Evolutionary conservation across 1,140 invertebrate species (phyloP).

Genomic region (Leptoteleia sp.): DNA sequence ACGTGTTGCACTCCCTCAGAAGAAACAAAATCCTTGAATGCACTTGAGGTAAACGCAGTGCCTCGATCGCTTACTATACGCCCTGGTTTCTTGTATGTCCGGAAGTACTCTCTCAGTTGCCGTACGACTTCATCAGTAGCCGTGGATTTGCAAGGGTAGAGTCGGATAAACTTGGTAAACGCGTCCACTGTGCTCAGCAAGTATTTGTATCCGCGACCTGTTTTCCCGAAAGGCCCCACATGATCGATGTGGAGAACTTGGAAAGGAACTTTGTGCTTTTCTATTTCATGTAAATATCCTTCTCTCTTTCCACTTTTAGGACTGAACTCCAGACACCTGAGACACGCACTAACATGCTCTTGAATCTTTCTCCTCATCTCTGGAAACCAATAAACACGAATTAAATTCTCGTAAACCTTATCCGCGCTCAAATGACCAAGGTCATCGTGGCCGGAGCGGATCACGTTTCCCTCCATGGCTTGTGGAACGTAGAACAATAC

Average conservation of each 20-base stretch:
- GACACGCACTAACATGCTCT: not conserved
- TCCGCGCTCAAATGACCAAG: not conserved
- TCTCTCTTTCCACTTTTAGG: not conserved
- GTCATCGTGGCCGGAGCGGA: not conserved
- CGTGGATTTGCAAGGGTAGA: conserved; percentile 19
- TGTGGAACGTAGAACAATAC: conserved; percentile 16
- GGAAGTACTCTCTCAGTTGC: not conserved
- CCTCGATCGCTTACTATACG: conserved; percentile 46
- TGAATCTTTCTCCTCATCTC: not conserved
- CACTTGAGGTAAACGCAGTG: conserved; percentile 26
- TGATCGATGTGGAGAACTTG: conserved; percentile 1
- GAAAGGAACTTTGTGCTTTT: not conserved
- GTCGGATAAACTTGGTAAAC: conserved; percentile 6
- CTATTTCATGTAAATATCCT: not conserved
- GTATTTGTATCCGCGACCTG: not conserved
- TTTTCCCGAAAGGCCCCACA: not conserved
- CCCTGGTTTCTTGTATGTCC: conserved; percentile 6
- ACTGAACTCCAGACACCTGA: not conserved
- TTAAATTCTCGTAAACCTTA: not conserved
- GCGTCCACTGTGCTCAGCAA: not conserved
- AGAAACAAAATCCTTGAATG: conserved; percentile 27
- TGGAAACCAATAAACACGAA: conserved; percentile 7
- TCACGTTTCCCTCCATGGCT: not conserved
- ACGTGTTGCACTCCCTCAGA: not conserved
- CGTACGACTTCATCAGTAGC: not conserved